Percentiles rank a stretch among this genome's conserved stretches.
phyloP scores from a whole-genome alignment of 2,797 vertebrate genomes.

The Semaprochilodus insignis region DNA sequence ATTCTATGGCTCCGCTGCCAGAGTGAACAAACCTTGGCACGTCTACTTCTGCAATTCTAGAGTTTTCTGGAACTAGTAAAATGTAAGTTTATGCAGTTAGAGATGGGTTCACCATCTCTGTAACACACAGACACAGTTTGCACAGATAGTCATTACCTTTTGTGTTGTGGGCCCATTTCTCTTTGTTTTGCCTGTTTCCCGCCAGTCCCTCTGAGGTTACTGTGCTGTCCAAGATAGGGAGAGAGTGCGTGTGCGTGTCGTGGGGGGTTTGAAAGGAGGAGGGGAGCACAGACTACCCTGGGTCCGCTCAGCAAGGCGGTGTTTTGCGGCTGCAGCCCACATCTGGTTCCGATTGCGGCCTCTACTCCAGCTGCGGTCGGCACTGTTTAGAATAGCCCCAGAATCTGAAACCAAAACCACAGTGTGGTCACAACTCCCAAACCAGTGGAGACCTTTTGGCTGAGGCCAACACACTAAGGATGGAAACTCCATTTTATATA shows the following conservation, averaged over 20 bases:
- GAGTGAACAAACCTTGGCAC: neutral
- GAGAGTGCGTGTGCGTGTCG: no score
- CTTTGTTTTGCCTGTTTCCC: neutral
- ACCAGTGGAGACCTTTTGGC: conserved; percentile 74
- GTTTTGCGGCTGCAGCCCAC: conserved; percentile 70
- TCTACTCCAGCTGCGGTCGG: conserved; percentile 80
- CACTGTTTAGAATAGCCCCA: conserved; percentile 82
- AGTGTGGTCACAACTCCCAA: conserved; percentile 77
- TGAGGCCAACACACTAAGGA: conserved; percentile 63
- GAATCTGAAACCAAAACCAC: conserved; percentile 80
- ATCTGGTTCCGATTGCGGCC: conserved; percentile 84
- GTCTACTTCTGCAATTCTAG: neutral
- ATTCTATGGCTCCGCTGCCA: neutral
- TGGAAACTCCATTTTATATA: conserved; percentile 73
- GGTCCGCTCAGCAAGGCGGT: conserved; percentile 44
- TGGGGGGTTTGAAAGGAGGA: conserved; percentile 11
- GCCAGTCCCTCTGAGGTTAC: conserved; percentile 2
- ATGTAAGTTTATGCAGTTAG: neutral
- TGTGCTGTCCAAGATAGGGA: neutral
- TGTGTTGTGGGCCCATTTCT: neutral
- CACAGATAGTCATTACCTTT: neutral
- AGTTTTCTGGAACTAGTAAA: neutral
- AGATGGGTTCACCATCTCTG: neutral
- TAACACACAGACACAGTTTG: neutral
- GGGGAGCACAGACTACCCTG: conserved; percentile 11